Percentiles rank a stretch among this genome's conserved stretches.
Evolutionary conservation across 1,140 invertebrate genomes (phyloP).

Genomic region (Pogonomyrmex californicus): DNA sequence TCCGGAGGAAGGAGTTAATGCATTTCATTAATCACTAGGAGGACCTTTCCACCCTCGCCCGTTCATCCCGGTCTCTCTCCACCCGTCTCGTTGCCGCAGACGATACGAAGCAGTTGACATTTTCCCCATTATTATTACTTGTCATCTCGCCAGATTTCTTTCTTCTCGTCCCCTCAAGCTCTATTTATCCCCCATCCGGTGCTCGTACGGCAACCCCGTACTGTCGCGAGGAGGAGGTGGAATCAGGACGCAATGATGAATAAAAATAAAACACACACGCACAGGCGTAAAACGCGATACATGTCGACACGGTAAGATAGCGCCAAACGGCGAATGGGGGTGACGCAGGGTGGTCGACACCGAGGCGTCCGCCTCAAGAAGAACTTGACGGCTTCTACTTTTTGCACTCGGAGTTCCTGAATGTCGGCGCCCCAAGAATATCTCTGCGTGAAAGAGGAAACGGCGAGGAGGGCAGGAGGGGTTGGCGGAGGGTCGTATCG

Average conservation of each 20-base stretch:
- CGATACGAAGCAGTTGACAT: slow-evolving; percentile 38
- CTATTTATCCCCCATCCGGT: slow-evolving; percentile 31
- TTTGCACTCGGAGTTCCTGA: slow-evolving; percentile 66
- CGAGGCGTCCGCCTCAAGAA: slow-evolving; percentile 47
- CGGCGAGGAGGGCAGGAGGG: background rate
- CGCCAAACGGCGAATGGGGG: background rate
- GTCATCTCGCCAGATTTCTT: slow-evolving; percentile 69
- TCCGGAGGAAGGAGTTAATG: slow-evolving; percentile 67
- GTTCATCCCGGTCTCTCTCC: slow-evolving; percentile 5
- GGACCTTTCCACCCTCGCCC: slow-evolving; percentile 37
- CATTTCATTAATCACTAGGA: slow-evolving; percentile 81
- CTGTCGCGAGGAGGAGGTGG: background rate
- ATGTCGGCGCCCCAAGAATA: slow-evolving; percentile 72
- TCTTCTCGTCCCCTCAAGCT: background rate
- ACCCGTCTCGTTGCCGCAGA: slow-evolving; percentile 18
- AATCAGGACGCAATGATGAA: slow-evolving; percentile 50
- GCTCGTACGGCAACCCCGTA: background rate
- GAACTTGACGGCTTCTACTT: slow-evolving; percentile 70
- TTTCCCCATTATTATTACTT: slow-evolving; percentile 77
- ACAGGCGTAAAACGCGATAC: slow-evolving; percentile 6
- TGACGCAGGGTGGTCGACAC: background rate
- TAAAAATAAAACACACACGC: slow-evolving; percentile 30
- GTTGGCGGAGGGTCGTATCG: background rate
- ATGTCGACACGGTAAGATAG: background rate
- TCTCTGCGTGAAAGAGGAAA: slow-evolving; percentile 32